Conservation (phyloP, 2,888 invertebrate genomes). For the Cactoblastis cactorum region DNA sequence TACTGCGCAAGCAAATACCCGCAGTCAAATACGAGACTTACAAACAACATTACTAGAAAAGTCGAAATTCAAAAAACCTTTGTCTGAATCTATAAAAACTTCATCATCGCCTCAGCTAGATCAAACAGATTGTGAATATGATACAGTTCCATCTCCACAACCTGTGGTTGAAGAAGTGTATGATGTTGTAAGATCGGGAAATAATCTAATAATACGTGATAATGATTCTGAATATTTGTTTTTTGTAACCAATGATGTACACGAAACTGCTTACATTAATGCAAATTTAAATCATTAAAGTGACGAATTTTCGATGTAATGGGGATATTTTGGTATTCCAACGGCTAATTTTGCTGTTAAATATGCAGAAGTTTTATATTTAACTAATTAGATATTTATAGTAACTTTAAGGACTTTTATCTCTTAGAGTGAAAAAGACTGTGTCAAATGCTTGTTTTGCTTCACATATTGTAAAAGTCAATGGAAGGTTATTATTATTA, state of each 20-base stretch:
- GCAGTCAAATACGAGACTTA: slow-evolving; percentile 3
- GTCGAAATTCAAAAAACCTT: not conserved
- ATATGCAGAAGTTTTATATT: too few species aligned
- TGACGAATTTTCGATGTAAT: not conserved
- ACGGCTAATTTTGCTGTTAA: too few species aligned
- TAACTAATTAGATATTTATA: too few species aligned
- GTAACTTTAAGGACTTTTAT: too few species aligned
- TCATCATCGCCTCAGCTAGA: not conserved
- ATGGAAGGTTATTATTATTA: too few species aligned
- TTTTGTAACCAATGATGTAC: not conserved
- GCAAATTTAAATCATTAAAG: not conserved
- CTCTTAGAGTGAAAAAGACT: too few species aligned
- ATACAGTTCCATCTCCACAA: not conserved
- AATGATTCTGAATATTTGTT: not conserved
- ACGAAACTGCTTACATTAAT: not conserved
- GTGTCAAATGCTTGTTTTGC: too few species aligned
- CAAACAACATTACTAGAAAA: not conserved
- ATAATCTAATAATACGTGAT: not conserved
- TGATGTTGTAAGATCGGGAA: not conserved
- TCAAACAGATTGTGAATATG: not conserved
- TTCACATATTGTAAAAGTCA: too few species aligned
- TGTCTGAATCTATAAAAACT: not conserved
- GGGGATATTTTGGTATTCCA: too few species aligned
- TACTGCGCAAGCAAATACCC: not conserved
- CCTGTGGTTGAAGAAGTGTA: not conserved